These are phyloP conservation scores for Schizopygopsis pylzovi DNA, from an alignment of 2,797 vertebrate genomes.

Conservation along the genomic window DNA sequence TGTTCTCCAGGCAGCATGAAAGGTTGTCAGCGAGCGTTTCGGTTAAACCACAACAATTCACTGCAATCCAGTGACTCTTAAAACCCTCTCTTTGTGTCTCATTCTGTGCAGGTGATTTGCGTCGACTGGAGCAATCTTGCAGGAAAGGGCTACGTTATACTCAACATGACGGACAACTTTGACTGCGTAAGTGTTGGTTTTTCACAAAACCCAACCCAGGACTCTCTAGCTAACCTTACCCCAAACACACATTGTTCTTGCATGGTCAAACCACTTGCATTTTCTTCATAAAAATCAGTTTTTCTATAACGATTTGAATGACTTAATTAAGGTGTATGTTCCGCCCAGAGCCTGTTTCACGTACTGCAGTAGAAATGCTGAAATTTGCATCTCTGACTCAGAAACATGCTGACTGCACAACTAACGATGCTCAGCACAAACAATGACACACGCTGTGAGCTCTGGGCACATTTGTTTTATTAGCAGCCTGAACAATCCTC, in stretches of 20 bases:
- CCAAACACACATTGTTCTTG: not conserved
- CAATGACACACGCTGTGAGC: not conserved
- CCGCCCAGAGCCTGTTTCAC: not conserved
- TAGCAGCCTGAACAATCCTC: constrained; percentile 10
- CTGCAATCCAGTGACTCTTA: not conserved
- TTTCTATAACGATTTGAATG: not conserved
- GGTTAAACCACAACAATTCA: not conserved
- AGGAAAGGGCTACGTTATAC: constrained; percentile 88
- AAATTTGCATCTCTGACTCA: not conserved
- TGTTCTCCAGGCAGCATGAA: not conserved
- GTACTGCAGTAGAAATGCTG: constrained; percentile 17
- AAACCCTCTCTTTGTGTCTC: not conserved
- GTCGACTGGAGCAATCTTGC: constrained; percentile 92
- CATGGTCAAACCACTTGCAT: too few relatives aligned
- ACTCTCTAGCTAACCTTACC: not conserved
- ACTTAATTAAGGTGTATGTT: not conserved
- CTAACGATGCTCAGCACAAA: not conserved
- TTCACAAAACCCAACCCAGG: not conserved
- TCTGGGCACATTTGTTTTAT: not conserved
- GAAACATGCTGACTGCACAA: constrained; percentile 34
- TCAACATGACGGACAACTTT: constrained; percentile 91
- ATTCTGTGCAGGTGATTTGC: constrained; percentile 85
- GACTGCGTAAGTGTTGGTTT: constrained; percentile 89
- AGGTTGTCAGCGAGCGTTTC: not conserved
- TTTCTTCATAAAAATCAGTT: not conserved